These are phyloP conservation scores for Meloe dianella DNA, from an alignment of 2,888 invertebrate genomes.

Conservation along the genomic window DNA sequence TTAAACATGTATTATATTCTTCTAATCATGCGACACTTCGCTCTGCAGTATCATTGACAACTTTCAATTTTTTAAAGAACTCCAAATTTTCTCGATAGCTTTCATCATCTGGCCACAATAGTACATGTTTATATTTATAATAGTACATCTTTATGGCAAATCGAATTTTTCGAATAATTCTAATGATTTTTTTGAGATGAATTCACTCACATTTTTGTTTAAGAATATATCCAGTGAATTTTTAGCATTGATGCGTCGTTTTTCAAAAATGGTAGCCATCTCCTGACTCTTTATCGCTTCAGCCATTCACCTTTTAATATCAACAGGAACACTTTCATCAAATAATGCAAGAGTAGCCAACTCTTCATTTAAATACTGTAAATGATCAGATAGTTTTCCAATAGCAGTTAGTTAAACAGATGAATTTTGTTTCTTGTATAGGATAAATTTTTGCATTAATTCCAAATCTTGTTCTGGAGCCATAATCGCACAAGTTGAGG, in stretches of 20 bases:
- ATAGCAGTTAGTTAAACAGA: background rate
- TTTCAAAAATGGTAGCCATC: background rate
- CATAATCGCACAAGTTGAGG: background rate
- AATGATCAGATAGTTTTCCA: background rate
- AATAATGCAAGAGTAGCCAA: constrained; percentile 3
- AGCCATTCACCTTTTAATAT: too few species aligned
- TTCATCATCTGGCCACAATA: background rate
- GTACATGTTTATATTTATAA: constrained; percentile 22
- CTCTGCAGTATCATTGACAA: constrained; percentile 4
- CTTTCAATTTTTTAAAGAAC: background rate
- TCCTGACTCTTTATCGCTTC: background rate
- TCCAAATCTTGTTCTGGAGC: constrained; percentile 21
- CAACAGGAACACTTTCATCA: too few species aligned
- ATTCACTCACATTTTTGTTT: constrained; percentile 20
- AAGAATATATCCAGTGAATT: background rate
- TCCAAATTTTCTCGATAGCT: background rate
- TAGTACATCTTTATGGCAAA: constrained; percentile 13
- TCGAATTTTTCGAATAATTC: background rate
- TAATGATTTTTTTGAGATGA: constrained; percentile 16
- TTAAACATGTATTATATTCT: too few species aligned
- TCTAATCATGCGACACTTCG: too few species aligned
- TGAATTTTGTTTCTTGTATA: constrained; percentile 15
- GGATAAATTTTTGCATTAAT: constrained; percentile 13
- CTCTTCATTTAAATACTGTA: constrained; percentile 18
- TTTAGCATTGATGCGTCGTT: background rate